A percentile compares a stretch with the other conserved stretches of the same genome.
phyloP scores from a whole-genome alignment of 1,140 invertebrate genomes.

The Drosophila lacertosa region DNA sequence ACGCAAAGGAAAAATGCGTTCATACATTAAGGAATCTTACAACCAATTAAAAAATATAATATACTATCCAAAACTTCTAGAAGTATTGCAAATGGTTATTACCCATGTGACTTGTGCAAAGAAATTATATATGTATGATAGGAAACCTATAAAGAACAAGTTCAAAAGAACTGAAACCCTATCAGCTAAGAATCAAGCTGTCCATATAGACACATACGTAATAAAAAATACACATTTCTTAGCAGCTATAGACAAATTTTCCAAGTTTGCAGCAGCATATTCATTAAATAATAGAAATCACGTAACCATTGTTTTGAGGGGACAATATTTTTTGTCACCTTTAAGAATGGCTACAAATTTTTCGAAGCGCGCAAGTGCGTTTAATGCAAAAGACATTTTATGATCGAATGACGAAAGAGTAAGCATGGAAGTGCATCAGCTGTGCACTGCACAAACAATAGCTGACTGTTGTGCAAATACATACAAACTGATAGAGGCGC shows the following conservation, averaged over 20 bases:
- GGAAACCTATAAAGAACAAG: constrained; percentile 46
- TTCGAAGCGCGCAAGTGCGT: too few species aligned
- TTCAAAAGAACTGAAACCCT: constrained; percentile 38
- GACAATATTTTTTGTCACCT: too few species aligned
- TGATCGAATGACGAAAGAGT: too few species aligned
- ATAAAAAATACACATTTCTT: constrained; percentile 12
- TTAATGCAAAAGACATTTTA: too few species aligned
- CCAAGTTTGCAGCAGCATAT: not conserved
- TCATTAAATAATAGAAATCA: not conserved
- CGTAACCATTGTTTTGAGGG: not conserved
- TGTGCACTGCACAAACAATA: too few species aligned
- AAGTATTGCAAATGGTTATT: constrained; percentile 34
- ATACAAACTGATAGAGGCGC: too few species aligned
- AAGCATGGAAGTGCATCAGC: too few species aligned
- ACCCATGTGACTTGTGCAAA: constrained; percentile 40
- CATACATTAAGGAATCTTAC: constrained; percentile 34
- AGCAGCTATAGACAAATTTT: constrained; percentile 3
- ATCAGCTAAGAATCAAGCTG: too few species aligned
- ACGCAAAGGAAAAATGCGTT: constrained; percentile 14
- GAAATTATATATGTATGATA: constrained; percentile 31
- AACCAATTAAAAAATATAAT: constrained; percentile 21
- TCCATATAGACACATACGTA: constrained; percentile 8
- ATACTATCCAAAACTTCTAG: constrained; percentile 27
- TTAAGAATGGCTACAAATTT: too few species aligned
- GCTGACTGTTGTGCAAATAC: too few species aligned